phyloP scores from a whole-genome alignment of 2,797 vertebrate species.

The Tragopan temminckii region DNA sequence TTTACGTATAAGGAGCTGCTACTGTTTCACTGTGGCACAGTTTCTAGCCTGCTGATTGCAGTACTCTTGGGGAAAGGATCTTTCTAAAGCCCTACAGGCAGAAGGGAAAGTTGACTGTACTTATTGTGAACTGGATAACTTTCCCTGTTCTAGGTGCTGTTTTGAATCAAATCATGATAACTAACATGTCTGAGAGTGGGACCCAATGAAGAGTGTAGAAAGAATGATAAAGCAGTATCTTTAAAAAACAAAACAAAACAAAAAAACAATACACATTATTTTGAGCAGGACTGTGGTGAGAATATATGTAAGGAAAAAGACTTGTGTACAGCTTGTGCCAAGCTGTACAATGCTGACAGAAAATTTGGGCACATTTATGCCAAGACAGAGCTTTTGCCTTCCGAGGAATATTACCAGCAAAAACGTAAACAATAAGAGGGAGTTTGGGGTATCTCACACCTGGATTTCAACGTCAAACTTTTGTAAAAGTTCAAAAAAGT shows the following conservation, averaged over 20 bases:
- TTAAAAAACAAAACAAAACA: neutral
- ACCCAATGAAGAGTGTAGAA: neutral
- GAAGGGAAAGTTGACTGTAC: neutral
- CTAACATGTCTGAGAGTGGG: neutral
- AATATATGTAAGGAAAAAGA: neutral
- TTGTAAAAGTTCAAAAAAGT: neutral
- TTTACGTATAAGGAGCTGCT: neutral
- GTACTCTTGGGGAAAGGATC: neutral
- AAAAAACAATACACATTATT: neutral
- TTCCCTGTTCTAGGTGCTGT: neutral
- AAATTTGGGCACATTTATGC: neutral
- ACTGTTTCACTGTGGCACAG: neutral
- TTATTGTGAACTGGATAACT: neutral
- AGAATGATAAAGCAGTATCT: neutral
- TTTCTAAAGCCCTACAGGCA: neutral
- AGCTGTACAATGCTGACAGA: neutral
- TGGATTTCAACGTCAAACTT: neutral
- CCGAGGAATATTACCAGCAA: neutral
- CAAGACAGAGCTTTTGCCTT: neutral
- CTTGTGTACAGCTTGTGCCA: accelerated
- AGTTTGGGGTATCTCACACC: neutral
- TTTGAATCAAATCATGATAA: neutral
- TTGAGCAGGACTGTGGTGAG: neutral
- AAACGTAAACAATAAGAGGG: neutral
- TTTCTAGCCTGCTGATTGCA: neutral